Base-by-base conservation (phyloP, 1,140 invertebrate genomes). In the Listronotus oregonensis region DNA sequence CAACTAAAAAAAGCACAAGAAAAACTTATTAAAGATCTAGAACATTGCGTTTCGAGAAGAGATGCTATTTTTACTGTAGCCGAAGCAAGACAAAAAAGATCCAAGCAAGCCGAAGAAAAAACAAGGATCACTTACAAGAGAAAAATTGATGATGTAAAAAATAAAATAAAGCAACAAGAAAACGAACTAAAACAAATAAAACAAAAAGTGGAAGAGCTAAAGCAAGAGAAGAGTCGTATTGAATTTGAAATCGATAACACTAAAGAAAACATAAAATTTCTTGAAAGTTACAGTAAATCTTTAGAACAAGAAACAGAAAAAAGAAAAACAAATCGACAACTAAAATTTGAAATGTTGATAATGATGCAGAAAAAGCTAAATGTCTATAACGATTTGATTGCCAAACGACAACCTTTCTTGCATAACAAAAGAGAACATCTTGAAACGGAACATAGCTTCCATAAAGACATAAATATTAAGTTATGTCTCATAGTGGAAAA, bases 1-100 rank as follows among this genome's bases (percentile, higher is more conserved):
- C 88, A 93, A 71, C 77, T 94, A 0, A 85, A 82, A 49, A 88
- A 87, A 60, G 88, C 85, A 0, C 88, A 91, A 64, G 89, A 91
- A 66, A 91, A 89, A 75, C 77, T 94, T 11, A 84, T 91, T 5
- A 82, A 85, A 32, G 91, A 93, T 73, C 81, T 94, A 77, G 89
- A 92, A 46, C 82, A 88, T 70, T 90, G 89, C 71, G 84, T 94
- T 11, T 84, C 84, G 14, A 83, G 89, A 66, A 81, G 91, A 43
- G 90, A 91, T 46, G 80, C 83, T 51, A 88, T 90, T 50, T 80
- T 87, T 49, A 82, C 85, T 21, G 76, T 78, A 59, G 84, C 86
- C 3, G 80, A 83, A 37, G 82, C 83, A 1, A 83, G 83, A 52
- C 82, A 87, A 56, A 85, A 85, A 49, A 78, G 78, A 8, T 69